Conservation (phyloP, 2,113 vertebrate species). For the Rhineura floridana region DNA sequence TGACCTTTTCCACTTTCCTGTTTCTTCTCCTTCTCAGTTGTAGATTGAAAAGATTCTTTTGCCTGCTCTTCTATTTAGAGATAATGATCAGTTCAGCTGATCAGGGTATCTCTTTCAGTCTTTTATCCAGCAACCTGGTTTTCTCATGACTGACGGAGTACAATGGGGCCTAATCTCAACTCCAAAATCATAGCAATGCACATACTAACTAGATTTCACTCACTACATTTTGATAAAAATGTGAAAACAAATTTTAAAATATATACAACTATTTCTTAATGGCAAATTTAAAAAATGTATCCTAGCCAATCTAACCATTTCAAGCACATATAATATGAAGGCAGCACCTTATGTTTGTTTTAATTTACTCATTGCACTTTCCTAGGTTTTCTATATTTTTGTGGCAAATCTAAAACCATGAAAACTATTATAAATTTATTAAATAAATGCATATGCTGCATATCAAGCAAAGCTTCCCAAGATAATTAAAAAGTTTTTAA, state of each 20-base stretch:
- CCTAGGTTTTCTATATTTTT: not conserved
- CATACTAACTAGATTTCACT: not conserved
- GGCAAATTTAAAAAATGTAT: not conserved
- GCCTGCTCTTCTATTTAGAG: conserved; percentile 10
- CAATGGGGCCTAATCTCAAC: conserved; percentile 20
- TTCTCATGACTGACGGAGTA: conserved; percentile 33
- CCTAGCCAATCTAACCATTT: not conserved
- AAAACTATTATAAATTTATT: conserved; percentile 17
- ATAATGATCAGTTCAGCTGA: not conserved
- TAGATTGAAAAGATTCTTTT: conserved; percentile 10
- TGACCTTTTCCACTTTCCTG: conserved; percentile 2
- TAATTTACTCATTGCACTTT: not conserved
- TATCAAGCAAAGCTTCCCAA: not conserved
- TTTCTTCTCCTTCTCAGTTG: conserved; percentile 1
- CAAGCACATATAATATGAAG: not conserved
- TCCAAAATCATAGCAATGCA: conserved; percentile 11
- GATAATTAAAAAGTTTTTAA: not conserved
- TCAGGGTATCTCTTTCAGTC: not conserved
- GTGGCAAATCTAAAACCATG: conserved; percentile 31
- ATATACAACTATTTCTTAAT: conserved; percentile 13
- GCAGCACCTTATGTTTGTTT: not conserved
- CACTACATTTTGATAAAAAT: not conserved
- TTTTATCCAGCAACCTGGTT: conserved; percentile 34
- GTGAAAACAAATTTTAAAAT: not conserved
- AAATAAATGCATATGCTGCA: not conserved